Evolutionary conservation across 2,797 vertebrate genomes (phyloP).

Genomic region (Sebastes wilsoni): DNA sequence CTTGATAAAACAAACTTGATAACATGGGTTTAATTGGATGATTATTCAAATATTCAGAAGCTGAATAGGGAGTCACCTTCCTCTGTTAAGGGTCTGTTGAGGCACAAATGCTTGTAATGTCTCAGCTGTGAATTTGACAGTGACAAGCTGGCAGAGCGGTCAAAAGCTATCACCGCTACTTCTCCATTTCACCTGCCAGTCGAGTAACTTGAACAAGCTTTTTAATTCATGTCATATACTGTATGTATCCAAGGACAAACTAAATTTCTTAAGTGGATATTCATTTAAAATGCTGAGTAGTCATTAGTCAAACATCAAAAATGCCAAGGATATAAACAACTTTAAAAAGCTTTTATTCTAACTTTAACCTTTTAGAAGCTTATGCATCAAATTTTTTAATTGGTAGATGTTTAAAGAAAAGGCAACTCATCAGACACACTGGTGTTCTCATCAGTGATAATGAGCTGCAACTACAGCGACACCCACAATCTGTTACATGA

Average conservation of each 20-base stretch:
- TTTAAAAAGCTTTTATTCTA: background rate
- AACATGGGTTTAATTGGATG: background rate
- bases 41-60: constrained; percentile 25
- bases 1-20: background rate
- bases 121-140: constrained; percentile 20
- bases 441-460: constrained; percentile 9
- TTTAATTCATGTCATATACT: background rate
- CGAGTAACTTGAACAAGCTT: background rate
- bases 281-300: background rate
- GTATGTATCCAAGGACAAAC: background rate
- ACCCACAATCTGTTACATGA: constrained; percentile 22
- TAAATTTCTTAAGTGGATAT: background rate
- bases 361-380: background rate
- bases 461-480: background rate
- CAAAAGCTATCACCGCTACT: background rate
- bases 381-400: background rate
- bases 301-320: background rate
- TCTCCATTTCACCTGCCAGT: background rate
- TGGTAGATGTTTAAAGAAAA: background rate
- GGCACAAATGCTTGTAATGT: constrained; percentile 3
- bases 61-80: constrained; percentile 7
- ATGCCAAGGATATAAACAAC: background rate
- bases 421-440: background rate
- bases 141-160: background rate
- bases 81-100: constrained; percentile 22